A percentile compares a stretch with the other conserved stretches of the same genome.
Conservation (phyloP, 2,888 invertebrate species). For the Troilus luridus region DNA sequence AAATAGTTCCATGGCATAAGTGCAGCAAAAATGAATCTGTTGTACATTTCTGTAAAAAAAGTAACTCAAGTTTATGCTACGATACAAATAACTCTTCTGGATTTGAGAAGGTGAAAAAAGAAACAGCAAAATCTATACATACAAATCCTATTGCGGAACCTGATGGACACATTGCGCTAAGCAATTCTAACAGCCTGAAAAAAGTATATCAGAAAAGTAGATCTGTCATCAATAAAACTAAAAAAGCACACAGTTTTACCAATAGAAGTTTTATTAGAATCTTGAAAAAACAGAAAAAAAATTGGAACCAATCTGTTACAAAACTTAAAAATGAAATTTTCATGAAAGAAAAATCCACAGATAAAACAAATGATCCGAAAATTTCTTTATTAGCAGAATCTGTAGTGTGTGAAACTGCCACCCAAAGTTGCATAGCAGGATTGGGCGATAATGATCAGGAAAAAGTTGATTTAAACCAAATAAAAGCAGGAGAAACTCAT, state of each 20-base stretch:
- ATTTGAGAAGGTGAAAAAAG: not conserved
- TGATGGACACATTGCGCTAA: not conserved
- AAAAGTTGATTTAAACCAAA: not conserved
- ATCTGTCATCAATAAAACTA: not conserved
- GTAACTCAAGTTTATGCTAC: not conserved
- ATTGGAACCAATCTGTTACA: not conserved
- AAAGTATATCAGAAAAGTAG: not conserved
- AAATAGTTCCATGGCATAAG: not conserved
- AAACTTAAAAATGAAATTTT: not conserved
- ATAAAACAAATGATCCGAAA: not conserved
- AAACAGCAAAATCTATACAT: not conserved
- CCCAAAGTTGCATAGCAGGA: not conserved
- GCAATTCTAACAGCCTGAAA: not conserved
- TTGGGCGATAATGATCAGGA: not conserved
- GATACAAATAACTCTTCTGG: not conserved
- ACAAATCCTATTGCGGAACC: not conserved
- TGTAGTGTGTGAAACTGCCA: not conserved
- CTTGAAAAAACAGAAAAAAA: not conserved
- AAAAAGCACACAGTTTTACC: not conserved
- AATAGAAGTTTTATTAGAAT: slow-evolving; percentile 1
- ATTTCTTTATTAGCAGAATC: slow-evolving; percentile 9
- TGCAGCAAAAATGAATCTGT: slow-evolving; percentile 38
- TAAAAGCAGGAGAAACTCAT: not conserved
- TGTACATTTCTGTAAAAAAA: slow-evolving; percentile 50
- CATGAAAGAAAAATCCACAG: not conserved